Evolutionary conservation across 2,113 vertebrate genomes (phyloP).

Genomic region (Irena cyanogastra): DNA sequence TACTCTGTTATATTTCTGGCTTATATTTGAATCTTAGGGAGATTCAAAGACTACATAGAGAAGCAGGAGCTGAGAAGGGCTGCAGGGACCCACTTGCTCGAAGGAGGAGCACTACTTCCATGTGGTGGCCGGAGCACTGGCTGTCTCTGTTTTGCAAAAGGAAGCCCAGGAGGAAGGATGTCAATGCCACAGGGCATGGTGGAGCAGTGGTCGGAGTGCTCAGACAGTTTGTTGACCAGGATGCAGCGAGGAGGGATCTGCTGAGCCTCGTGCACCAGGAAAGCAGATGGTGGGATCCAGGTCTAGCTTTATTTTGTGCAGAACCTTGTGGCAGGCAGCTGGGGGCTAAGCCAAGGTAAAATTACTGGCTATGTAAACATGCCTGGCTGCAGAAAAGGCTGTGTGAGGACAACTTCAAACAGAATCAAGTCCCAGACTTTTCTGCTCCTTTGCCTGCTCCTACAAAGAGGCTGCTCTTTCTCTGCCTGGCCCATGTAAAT

Average conservation of each 20-base stretch:
- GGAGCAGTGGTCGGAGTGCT: background rate
- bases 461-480: background rate
- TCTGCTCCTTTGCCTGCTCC: background rate
- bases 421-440: background rate
- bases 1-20: background rate
- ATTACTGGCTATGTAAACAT: background rate
- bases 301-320: background rate
- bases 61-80: background rate
- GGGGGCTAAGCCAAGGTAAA: background rate
- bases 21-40: background rate
- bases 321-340: background rate
- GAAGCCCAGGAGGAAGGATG: background rate
- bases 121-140: accelerated
- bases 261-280: background rate
- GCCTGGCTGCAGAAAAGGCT: background rate
- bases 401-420: background rate
- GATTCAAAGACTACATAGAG: background rate
- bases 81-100: background rate
- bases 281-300: background rate
- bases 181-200: too few species aligned
- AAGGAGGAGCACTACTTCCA: background rate
- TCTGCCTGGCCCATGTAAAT: background rate
- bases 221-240: too few species aligned
- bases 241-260: background rate
- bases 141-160: background rate